Evolutionary conservation across 2,797 vertebrate species (phyloP).

Genomic region (Gephyroberyx darwinii): DNA sequence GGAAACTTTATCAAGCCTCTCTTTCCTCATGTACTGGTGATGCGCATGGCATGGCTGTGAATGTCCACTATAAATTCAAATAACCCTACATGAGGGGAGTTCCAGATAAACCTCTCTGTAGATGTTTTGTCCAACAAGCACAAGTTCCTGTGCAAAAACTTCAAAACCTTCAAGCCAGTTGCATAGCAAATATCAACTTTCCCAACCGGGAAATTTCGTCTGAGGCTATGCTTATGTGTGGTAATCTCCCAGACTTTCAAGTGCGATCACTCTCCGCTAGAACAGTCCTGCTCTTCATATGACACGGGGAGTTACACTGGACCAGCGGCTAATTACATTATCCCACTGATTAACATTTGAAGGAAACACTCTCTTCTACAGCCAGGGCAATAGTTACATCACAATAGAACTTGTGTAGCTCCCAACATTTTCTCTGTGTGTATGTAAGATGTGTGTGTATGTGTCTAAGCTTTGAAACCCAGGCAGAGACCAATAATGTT

Average conservation of each 20-base stretch:
- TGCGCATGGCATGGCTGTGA: neutral
- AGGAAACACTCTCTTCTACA: conserved; percentile 58
- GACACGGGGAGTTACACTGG: conserved; percentile 67
- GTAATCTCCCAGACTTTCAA: conserved; percentile 78
- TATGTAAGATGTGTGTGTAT: conserved; percentile 4
- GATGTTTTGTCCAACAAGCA: conserved; percentile 62
- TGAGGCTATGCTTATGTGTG: conserved; percentile 76
- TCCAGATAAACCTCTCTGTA: conserved; percentile 47
- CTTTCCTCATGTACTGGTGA: neutral
- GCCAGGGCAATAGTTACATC: conserved; percentile 59
- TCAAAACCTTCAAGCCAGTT: conserved; percentile 71
- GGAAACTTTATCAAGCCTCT: conserved; percentile 8
- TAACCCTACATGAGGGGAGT: conserved; percentile 34
- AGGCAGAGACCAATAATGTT: conserved; percentile 36
- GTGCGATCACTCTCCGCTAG: conserved; percentile 68
- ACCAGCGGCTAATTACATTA: conserved; percentile 71
- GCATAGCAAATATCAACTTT: conserved; percentile 76
- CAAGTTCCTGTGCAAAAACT: conserved; percentile 66
- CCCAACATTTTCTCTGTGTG: conserved; percentile 15
- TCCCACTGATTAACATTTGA: conserved; percentile 73
- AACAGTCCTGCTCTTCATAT: conserved; percentile 73
- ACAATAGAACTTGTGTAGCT: conserved; percentile 37
- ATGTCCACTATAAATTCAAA: conserved; percentile 55
- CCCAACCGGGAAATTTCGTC: conserved; percentile 72
- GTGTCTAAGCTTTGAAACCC: conserved; percentile 38